These are phyloP conservation scores for Ahaetulla prasina DNA, from an alignment of 2,113 vertebrate genomes.

Conservation along the genomic window DNA sequence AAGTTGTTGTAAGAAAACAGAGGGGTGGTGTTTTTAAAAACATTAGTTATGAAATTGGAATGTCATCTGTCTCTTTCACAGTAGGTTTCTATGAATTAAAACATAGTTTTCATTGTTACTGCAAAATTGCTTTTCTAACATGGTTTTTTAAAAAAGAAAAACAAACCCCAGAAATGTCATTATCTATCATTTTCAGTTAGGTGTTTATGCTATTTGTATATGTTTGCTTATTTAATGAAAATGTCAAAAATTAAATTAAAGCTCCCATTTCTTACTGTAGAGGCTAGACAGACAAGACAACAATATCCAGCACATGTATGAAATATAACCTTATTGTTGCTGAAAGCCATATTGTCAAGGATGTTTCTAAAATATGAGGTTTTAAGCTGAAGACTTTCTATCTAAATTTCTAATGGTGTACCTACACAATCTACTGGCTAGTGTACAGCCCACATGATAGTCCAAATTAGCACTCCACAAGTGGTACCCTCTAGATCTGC, in stretches of 20 bases:
- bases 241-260: not conserved
- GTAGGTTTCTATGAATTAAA: not conserved
- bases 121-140: not conserved
- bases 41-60: not conserved
- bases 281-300: not conserved
- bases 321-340: not conserved
- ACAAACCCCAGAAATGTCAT: not conserved
- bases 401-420: not conserved
- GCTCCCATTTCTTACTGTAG: not conserved
- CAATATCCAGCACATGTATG: not conserved
- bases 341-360: not conserved
- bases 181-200: not conserved
- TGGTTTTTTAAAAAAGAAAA: not conserved
- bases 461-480: not conserved
- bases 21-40: not conserved
- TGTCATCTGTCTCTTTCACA: not conserved
- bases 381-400: not conserved
- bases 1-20: not conserved
- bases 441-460: not conserved
- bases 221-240: not conserved
- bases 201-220: not conserved
- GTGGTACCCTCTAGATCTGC: not conserved
- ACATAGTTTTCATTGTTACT: not conserved
- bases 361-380: not conserved
- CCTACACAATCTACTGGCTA: not conserved